Base-by-base conservation (phyloP, 2,888 invertebrate species). In the Callosobruchus maculatus region DNA sequence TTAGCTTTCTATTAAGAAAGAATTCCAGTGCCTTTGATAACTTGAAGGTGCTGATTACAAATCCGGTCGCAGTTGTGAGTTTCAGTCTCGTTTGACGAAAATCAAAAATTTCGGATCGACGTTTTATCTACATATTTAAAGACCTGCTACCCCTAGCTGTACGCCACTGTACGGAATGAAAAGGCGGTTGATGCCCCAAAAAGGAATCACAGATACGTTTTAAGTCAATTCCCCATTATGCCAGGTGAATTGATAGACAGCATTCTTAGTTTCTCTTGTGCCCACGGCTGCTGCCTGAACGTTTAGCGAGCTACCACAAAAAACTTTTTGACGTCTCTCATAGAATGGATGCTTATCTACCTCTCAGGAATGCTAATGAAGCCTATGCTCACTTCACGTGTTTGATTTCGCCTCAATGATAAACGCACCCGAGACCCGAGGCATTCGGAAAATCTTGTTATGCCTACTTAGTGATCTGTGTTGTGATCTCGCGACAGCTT, bases 151-250 rank as follows among this genome's bases (percentile, higher is more conserved):
- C 30, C 9, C 30, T n/a, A n/a, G 26, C 26, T 26, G 5, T 18
- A 49, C 18, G 49, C 13, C 49, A 49, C 49, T 49, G 49, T 49
- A 49, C 18, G 9, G 13, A 49, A 18, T 49, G 13, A 71, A 73
- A 72, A 70, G 72, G 78, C 77, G 78, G 77, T 76, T 76, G 78
- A 78, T 78, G 71, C 70, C 21, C 72, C 81, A 80, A 84, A 84
- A 84, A 83, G 84, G 82, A 84, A 85, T 86, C 85, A 49, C 49
- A 85, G 86, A 86, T 86, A 85, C 80, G 84, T 83, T 84, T 84
- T 84, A 83, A 86, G 85, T 86, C 86, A 86, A 85, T 86, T 85
- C 81, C 78, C 83, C 80, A 84, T 86, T 85, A 84, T 85, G 78
- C 79, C 77, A 76, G 73, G 78, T 80, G 82, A 81, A 84, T 84